Conservation (phyloP, 2,797 vertebrate genomes). For the Manis pentadactyla region DNA sequence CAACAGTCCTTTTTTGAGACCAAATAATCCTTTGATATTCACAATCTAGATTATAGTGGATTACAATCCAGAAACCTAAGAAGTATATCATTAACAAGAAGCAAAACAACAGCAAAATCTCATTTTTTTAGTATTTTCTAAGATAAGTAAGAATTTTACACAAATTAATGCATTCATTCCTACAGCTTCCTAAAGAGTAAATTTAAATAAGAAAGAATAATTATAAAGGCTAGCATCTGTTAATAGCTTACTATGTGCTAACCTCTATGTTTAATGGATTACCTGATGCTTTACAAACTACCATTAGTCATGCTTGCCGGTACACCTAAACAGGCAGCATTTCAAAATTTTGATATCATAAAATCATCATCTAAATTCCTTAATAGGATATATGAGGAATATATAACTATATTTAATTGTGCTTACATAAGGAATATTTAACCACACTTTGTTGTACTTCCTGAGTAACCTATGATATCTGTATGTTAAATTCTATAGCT, state of each 20-base stretch:
- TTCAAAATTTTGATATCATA: background rate
- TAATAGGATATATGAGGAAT: background rate
- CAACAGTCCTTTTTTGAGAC: background rate
- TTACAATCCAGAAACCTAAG: background rate
- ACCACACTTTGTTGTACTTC: background rate
- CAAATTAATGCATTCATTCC: background rate
- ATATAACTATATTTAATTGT: too few species aligned
- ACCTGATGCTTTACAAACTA: background rate
- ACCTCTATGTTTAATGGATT: background rate
- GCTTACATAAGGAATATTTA: too few species aligned
- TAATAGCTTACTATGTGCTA: background rate
- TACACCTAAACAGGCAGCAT: background rate
- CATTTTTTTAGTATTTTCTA: background rate
- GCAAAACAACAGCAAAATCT: background rate
- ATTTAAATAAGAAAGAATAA: constrained; percentile 8
- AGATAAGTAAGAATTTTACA: background rate
- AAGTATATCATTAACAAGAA: background rate
- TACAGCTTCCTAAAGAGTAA: background rate
- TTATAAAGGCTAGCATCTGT: background rate
- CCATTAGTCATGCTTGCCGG: background rate
- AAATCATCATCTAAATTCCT: constrained; percentile 23
- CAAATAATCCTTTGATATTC: background rate
- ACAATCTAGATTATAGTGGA: background rate
- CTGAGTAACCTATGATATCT: background rate
- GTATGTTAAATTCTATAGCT: background rate